Base-by-base conservation (phyloP, 2,888 invertebrate genomes). In the Tipula vernalis region DNA sequence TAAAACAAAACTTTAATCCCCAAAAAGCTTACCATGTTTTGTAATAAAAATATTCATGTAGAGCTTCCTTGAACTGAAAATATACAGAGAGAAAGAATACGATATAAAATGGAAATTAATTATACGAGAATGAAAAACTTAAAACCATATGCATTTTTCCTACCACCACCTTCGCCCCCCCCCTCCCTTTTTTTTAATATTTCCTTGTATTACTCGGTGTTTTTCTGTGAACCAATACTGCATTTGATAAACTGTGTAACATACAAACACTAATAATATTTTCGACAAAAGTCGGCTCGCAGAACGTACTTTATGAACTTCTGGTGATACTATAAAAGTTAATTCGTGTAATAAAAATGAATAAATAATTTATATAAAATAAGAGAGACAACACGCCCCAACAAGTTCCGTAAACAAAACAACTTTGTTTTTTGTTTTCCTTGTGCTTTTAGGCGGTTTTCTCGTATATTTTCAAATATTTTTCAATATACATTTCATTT, bases 21-120 rank as follows among this genome's bases (percentile, higher is more conserved):
- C 71, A 71, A 71, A n/a, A 71, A 71, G 71, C 71, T 71, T 71
- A 71, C 71, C 71, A 71, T 71, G 71, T 71, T 71, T 71, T 71
- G 71, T 71, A 71, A 71, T 71, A 71, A 71, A 71, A 71, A 71
- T 71, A 71, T 71, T 71, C 71, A 71, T 71, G 71, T 71, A 71
- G 71, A 71, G 71, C 71, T 71, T 71, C 71, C 71, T 71, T 71
- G 28, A 71, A 71, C 71, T 71, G 71, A 71, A 71, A 71, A 71
- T 28, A 71, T n/a, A 51, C 3, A 51, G 51, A 44, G 44, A 44
- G 2, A 15, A 57, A 71, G 28, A 71, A 28, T 28, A 51, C 5
- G 5, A 51, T 2, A 51, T 18, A 51, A 71, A 71, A 71, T 18
- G 71, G n/a, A 71, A 71, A 71, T 71, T 71, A 71, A 71, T 71